Base-by-base conservation (phyloP, 1,140 invertebrate genomes). In the Drosophila willistoni region DNA sequence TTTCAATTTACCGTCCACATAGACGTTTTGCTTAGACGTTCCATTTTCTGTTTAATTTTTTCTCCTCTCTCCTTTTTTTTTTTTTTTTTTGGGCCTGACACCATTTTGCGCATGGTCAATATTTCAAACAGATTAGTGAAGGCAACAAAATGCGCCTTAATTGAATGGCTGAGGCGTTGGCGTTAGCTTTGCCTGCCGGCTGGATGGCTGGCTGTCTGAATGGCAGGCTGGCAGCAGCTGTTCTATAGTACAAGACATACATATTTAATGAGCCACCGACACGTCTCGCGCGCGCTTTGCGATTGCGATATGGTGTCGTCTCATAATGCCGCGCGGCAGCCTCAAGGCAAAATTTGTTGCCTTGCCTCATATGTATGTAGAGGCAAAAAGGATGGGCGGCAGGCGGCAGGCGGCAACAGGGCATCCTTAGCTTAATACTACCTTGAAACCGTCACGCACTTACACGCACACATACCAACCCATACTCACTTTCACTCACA, bases 21-120 rank as follows among this genome's bases (percentile, higher is more conserved):
- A 5, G 47, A 29, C 22, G 51, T 39, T 68, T 17, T 67, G 60
- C 63, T 12, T 36, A 36, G 34, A 36, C 34, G 34, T 39, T 39
- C 71, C 70, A 22, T 60, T 74, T 83, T 78, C 51, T 42, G 61
- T 55, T 63, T 55, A 12, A 5, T n/a, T 4, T 51, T 51, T 51
- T 19, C n/a, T 29, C 1, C 29, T 29, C 29, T 29, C 29, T 3
- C 25, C 5, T 25, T n/a, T 60, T 34, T 60, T 71, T 10, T 39
- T 47, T 56, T 42, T 59, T 2, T 14, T 17, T 68, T 61, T 14
- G 65, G 61, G 73, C 70, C 71, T 64, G 83, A 86, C 83, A 86
- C 84, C 84, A 79, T 86, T 86, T 79, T 83, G 72, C 83, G 84
- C 83, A 71, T 87, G 83, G 83, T 86, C 83, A 86, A 86, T 87